Evolutionary conservation across 2,113 vertebrate genomes (phyloP).

Genomic region (Chascanopsetta lugubris): DNA sequence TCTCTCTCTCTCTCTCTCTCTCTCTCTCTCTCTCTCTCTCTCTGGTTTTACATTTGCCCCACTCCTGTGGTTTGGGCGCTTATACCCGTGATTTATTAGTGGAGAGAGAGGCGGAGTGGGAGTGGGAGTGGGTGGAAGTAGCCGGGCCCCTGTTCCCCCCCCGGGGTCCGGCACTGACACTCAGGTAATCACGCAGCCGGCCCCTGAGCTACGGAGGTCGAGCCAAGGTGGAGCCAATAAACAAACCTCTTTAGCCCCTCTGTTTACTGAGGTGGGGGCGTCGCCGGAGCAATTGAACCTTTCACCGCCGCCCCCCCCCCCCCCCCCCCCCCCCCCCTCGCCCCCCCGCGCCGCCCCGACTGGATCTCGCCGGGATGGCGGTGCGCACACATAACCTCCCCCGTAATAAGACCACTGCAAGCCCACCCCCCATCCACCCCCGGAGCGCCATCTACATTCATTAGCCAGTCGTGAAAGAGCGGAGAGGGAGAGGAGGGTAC

Average conservation of each 20-base stretch:
- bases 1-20: no score
- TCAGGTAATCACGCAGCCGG: conserved; percentile 75
- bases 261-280: conserved; percentile 74
- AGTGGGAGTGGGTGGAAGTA: conserved; percentile 29
- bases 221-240: conserved; percentile 78
- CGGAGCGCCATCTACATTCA: conserved; percentile 75
- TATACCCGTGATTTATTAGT: conserved; percentile 74
- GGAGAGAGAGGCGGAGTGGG: conserved; percentile 18
- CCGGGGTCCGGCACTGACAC: conserved; percentile 64
- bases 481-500: conserved; percentile 30
- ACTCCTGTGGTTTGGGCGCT: conserved; percentile 32
- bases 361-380: conserved; percentile 44
- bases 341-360: no score
- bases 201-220: conserved; percentile 77
- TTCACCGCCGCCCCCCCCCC: conserved; percentile 63
- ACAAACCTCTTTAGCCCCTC: conserved; percentile 82
- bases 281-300: conserved; percentile 70
- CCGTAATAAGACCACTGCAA: conserved; percentile 70
- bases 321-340: no score
- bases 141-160: conserved; percentile 36
- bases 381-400: conserved; percentile 60
- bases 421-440: no score
- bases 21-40: neutral
- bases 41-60: conserved; percentile 43
- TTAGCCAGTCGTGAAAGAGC: conserved; percentile 73